phyloP scores from a whole-genome alignment of 2,113 vertebrate genomes.

The Fulica atra region DNA sequence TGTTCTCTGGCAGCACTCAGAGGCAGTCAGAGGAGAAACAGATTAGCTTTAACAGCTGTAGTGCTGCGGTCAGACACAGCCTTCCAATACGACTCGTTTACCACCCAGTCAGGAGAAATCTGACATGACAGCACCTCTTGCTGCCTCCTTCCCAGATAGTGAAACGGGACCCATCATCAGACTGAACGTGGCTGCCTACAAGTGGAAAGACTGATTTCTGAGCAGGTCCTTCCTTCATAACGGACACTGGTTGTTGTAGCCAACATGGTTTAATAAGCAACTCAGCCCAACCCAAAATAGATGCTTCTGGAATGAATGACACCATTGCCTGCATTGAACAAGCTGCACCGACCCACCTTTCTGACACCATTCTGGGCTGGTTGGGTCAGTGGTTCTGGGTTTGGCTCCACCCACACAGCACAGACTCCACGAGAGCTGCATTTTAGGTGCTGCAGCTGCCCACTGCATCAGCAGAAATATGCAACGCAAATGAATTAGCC shows the following conservation, averaged over 20 bases:
- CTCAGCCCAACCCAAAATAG: neutral
- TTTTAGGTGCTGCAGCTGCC: neutral
- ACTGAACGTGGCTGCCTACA: neutral
- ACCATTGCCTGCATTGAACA: too few relatives aligned
- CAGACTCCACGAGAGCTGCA: fast-evolving
- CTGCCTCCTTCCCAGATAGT: neutral
- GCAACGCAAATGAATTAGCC: too few relatives aligned
- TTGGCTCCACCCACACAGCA: fast-evolving
- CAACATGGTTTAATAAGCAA: neutral
- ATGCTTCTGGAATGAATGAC: neutral
- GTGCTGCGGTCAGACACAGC: fast-evolving
- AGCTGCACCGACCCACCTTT: neutral
- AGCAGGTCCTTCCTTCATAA: neutral
- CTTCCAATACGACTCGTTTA: neutral
- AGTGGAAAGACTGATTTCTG: neutral
- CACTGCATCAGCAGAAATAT: neutral
- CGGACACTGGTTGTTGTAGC: neutral
- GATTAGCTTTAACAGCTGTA: neutral
- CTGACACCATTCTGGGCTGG: fast-evolving
- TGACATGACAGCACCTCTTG: neutral
- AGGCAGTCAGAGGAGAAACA: neutral
- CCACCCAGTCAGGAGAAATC: neutral
- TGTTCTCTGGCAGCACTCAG: neutral
- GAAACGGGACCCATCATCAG: neutral
- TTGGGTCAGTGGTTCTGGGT: neutral